phyloP scores from a whole-genome alignment of 2,888 invertebrate genomes.

The Eupithecia centaureata region DNA sequence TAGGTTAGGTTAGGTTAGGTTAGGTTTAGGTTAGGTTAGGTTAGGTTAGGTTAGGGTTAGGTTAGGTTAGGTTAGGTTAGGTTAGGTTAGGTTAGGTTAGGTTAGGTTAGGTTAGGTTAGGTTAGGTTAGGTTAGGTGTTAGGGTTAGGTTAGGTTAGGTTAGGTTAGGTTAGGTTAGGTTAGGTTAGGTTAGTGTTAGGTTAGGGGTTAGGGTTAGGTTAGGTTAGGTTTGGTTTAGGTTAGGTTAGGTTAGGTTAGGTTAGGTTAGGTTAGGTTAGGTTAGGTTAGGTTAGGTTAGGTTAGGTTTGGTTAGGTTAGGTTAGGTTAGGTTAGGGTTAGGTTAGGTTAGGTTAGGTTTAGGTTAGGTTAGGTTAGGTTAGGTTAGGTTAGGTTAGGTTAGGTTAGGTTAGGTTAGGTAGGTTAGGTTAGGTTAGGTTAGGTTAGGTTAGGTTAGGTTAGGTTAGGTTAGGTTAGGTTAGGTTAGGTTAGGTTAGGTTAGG shows the following conservation, averaged over 20 bases:
- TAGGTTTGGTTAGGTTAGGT: slow-evolving; percentile 29
- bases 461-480: too few relatives aligned
- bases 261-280: slow-evolving; percentile 39
- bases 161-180: slow-evolving; percentile 42
- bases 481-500: too few relatives aligned
- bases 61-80: slow-evolving; percentile 41
- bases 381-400: slow-evolving; percentile 38
- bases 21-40: slow-evolving; percentile 41
- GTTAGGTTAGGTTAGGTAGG: slow-evolving; percentile 40
- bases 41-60: slow-evolving; percentile 40
- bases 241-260: slow-evolving; percentile 45
- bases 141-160: slow-evolving; percentile 45
- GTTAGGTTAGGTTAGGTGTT: slow-evolving; percentile 45
- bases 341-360: slow-evolving; percentile 41
- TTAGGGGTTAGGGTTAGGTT: slow-evolving; percentile 41
- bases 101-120: slow-evolving; percentile 45
- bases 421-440: slow-evolving; percentile 42
- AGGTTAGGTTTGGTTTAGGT: slow-evolving; percentile 36
- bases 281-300: slow-evolving; percentile 32
- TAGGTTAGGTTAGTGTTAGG: slow-evolving; percentile 44
- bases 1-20: slow-evolving; percentile 31
- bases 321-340: slow-evolving; percentile 39
- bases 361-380: slow-evolving; percentile 41
- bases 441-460: too few relatives aligned
- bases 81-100: slow-evolving; percentile 45